These are phyloP conservation scores for Gymnoscopelus microlampas DNA, from an alignment of 2,797 vertebrate species.

Conservation along the genomic window DNA sequence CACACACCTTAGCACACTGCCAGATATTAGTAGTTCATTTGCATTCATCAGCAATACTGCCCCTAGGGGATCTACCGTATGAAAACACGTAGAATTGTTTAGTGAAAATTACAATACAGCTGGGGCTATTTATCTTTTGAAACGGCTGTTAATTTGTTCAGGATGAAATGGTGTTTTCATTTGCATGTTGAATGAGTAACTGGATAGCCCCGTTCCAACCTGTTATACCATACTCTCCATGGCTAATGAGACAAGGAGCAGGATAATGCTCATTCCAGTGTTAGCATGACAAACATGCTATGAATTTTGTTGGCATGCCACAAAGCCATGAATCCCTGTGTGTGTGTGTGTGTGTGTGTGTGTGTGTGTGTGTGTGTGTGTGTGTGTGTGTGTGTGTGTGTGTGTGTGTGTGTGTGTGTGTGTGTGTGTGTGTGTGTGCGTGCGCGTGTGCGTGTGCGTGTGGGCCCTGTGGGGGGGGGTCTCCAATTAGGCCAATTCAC, in stretches of 20 bases:
- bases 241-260: constrained; percentile 75
- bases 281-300: constrained; percentile 73
- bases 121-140: constrained; percentile 84
- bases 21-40: constrained; percentile 71
- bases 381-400: neutral
- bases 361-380: constrained; percentile 7
- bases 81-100: constrained; percentile 78
- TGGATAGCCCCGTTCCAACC: constrained; percentile 72
- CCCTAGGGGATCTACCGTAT: constrained; percentile 55
- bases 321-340: constrained; percentile 19
- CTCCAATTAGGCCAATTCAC: no score
- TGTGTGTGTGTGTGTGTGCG: neutral
- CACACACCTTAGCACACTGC: constrained; percentile 55
- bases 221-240: constrained; percentile 68
- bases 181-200: constrained; percentile 81
- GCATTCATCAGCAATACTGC: constrained; percentile 74
- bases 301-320: constrained; percentile 58
- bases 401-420: neutral
- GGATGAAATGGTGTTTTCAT: constrained; percentile 78
- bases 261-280: constrained; percentile 62
- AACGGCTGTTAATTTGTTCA: constrained; percentile 84
- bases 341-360: constrained; percentile 6
- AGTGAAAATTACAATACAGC: constrained; percentile 82
- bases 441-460: no score
- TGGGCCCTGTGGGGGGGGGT: no score